Evolutionary conservation across 2,797 vertebrate genomes (phyloP).

Genomic region (Sternotherus odoratus): DNA sequence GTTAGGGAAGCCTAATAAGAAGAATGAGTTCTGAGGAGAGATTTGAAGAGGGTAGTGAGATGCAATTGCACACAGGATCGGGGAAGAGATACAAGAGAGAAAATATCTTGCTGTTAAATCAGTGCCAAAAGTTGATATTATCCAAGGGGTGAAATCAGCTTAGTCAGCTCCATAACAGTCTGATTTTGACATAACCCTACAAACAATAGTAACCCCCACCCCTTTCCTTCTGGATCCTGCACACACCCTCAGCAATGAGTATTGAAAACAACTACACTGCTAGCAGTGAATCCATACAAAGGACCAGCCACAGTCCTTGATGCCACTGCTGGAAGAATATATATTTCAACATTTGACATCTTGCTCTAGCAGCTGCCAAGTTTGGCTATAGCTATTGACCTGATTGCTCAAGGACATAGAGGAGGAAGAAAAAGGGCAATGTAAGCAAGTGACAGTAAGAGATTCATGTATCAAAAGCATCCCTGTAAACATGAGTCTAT

Average conservation of each 20-base stretch:
- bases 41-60: neutral
- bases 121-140: conserved; percentile 51
- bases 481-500: rapidly evolving
- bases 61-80: neutral
- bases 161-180: conserved; percentile 45
- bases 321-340: conserved; percentile 66
- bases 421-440: conserved; percentile 17
- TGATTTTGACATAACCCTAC: conserved; percentile 64
- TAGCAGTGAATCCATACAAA: conserved; percentile 62
- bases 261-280: neutral
- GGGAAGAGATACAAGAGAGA: neutral
- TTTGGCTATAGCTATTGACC: conserved; percentile 64
- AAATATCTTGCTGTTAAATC: conserved; percentile 50
- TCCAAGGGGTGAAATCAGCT: conserved; percentile 42
- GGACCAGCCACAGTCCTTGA: conserved; percentile 51
- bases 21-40: neutral
- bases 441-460: conserved; percentile 17
- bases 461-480: conserved; percentile 24
- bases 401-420: conserved; percentile 70
- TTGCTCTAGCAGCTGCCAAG: conserved; percentile 71
- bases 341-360: conserved; percentile 75
- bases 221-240: neutral
- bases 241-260: neutral
- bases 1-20: neutral
- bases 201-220: neutral